Base-by-base conservation (phyloP, 2,888 invertebrate genomes). In the Nasonia oneida region DNA sequence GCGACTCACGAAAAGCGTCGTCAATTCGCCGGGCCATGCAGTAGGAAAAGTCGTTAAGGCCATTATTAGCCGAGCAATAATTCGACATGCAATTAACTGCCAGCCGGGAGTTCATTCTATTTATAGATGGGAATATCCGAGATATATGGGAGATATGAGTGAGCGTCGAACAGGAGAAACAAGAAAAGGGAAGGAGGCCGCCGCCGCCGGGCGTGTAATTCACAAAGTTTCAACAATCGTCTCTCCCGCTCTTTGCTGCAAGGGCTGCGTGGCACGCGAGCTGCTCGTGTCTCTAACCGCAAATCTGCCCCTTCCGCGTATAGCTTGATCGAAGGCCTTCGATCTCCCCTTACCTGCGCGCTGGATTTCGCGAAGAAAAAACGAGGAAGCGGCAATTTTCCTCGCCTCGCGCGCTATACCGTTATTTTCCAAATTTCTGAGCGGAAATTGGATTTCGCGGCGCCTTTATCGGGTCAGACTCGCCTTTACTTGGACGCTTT, bases 181-280 rank as follows among this genome's bases (percentile, higher is more conserved):
- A 80, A 80, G 80, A 80, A 80, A 39, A 12, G 39, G 61, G 73
- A 39, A 57, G n/a, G 50, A 23, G 42, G 74, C 81, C 81, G 70
- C 23, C 1, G 29, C 29, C 29, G 37, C 4, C 18, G 67, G 33
- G 75, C 75, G 57, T 70, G 83, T 83, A 85, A 85, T 85, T 85
- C 82, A 53, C 81, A 85, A 85, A 85, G 85, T 85, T 85, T 85
- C 82, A 85, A 85, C 85, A 82, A 85, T 85, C 82, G 73, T 82
- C n/a, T n/a, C 57, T 61, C 57, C n/a, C 23, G 29, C 61, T 33
- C 70, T 12, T 29, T 23, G 29, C 29, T 53, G 23, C 61, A 42
- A 77, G 71, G 73, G 64, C 39, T 77, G 57, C 70, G 37, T 29
- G 29, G 47, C 85, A 85, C 85, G 85, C 85, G 82, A 85, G 83